These are phyloP conservation scores for Drosophila longiperda DNA, from an alignment of 2,888 invertebrate genomes.

Conservation along the genomic window DNA sequence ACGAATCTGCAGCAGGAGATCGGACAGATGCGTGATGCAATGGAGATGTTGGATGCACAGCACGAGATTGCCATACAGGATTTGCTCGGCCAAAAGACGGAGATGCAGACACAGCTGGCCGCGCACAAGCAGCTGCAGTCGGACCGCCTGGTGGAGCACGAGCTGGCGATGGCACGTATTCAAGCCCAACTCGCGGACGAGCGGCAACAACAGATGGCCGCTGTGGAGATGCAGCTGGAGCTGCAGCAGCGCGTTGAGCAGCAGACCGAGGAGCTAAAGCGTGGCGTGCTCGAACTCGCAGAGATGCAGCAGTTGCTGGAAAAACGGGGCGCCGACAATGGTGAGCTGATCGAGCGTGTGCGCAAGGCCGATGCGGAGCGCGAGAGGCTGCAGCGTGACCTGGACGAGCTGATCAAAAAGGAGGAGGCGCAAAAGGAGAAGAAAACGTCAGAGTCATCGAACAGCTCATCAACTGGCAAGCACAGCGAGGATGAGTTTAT, in stretches of 20 bases:
- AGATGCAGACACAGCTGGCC: conserved; percentile 86
- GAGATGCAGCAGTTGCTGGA: conserved; percentile 76
- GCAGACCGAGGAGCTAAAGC: conserved; percentile 71
- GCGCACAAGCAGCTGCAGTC: conserved; percentile 82
- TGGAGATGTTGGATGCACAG: conserved; percentile 91
- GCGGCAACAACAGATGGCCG: conserved; percentile 49
- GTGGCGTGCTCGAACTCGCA: conserved; percentile 70
- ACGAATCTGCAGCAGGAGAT: conserved; percentile 85
- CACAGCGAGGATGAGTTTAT: conserved; percentile 83
- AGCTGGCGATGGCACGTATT: conserved; percentile 69
- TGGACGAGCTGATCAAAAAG: conserved; percentile 70
- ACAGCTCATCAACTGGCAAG: conserved; percentile 75
- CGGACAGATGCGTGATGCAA: conserved; percentile 85
- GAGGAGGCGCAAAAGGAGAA: conserved; percentile 61
- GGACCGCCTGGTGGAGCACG: conserved; percentile 70
- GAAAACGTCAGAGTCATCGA: conserved; percentile 80
- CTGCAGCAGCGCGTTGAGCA: conserved; percentile 74
- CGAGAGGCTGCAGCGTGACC: conserved; percentile 72
- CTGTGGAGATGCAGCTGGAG: conserved; percentile 54
- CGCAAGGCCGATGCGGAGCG: conserved; percentile 76
- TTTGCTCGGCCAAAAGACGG: conserved; percentile 86
- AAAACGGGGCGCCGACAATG: conserved; percentile 77
- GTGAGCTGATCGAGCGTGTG: conserved; percentile 78
- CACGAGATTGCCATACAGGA: conserved; percentile 89
- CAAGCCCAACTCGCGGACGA: conserved; percentile 58